Conservation (phyloP, 2,888 invertebrate genomes). For the Pachymerium ferrugineum region DNA sequence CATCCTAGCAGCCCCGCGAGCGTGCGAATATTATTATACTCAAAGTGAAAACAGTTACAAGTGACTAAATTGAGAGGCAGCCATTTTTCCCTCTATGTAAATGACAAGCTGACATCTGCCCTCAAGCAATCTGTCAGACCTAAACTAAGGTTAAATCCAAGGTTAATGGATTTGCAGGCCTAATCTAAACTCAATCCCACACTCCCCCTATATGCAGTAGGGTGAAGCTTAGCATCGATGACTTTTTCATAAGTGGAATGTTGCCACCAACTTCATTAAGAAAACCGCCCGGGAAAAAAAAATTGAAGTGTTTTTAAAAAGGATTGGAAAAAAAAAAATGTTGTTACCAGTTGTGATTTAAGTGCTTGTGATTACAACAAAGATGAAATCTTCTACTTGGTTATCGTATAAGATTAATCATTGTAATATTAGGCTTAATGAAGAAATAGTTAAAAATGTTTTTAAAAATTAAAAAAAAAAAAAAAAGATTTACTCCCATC, state of each 20-base stretch:
- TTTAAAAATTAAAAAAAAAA: background rate
- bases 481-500: background rate
- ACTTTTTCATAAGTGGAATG: conserved; percentile 13
- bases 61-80: background rate
- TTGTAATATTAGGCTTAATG: background rate
- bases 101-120: conserved; percentile 13
- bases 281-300: too few relatives aligned
- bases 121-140: conserved; percentile 4
- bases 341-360: background rate
- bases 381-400: too few relatives aligned
- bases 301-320: background rate
- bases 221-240: background rate
- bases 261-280: background rate
- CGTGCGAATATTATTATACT: background rate
- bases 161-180: conserved; percentile 13
- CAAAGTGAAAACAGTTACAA: background rate
- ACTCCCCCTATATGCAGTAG: background rate
- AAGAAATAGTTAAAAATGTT: too few relatives aligned
- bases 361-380: too few relatives aligned
- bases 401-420: background rate
- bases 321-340: background rate
- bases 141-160: conserved; percentile 13
- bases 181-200: conserved; percentile 8
- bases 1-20: background rate
- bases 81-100: background rate